A percentile compares a stretch with the other conserved stretches of the same genome.
These are phyloP conservation scores for Hydrochoerus hydrochaeris DNA, from an alignment of 2,113 vertebrate genomes.

Conservation along the genomic window DNA sequence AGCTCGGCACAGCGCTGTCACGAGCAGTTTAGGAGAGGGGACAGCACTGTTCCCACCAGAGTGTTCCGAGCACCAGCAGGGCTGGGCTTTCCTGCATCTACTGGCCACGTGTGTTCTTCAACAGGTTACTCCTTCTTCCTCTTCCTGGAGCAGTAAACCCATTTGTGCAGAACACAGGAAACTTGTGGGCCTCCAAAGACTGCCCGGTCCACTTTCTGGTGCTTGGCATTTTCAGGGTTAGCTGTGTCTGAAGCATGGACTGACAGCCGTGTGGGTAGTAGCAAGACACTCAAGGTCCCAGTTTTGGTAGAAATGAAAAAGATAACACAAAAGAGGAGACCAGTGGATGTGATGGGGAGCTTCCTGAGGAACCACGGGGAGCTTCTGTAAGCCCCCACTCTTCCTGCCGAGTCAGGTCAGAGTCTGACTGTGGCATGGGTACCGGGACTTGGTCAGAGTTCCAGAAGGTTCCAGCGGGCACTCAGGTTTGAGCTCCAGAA, in stretches of 20 bases:
- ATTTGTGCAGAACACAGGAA: background rate
- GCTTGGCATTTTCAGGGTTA: background rate
- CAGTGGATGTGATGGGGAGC: too few relatives aligned
- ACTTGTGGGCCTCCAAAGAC: background rate
- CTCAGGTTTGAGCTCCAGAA: background rate
- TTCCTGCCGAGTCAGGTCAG: background rate
- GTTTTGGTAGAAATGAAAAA: background rate
- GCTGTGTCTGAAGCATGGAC: background rate
- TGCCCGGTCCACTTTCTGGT: background rate
- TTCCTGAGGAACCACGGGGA: too few relatives aligned
- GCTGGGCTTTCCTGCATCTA: background rate
- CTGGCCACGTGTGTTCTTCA: background rate
- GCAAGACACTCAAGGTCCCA: background rate
- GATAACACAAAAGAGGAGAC: background rate
- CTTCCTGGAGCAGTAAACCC: background rate
- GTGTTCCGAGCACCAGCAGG: background rate
- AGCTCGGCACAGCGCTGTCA: background rate
- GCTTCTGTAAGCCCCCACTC: background rate
- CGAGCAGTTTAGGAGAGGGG: slow-evolving; percentile 25
- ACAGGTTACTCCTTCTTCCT: background rate
- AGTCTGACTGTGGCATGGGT: background rate
- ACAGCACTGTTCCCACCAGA: background rate
- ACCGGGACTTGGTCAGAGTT: background rate
- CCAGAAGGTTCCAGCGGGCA: background rate
- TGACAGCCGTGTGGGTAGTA: background rate